Evolutionary conservation across 2,113 vertebrate species (phyloP), one percentile per base, ranked within the genome.

Genomic region (Electrona antarctica): DNA sequence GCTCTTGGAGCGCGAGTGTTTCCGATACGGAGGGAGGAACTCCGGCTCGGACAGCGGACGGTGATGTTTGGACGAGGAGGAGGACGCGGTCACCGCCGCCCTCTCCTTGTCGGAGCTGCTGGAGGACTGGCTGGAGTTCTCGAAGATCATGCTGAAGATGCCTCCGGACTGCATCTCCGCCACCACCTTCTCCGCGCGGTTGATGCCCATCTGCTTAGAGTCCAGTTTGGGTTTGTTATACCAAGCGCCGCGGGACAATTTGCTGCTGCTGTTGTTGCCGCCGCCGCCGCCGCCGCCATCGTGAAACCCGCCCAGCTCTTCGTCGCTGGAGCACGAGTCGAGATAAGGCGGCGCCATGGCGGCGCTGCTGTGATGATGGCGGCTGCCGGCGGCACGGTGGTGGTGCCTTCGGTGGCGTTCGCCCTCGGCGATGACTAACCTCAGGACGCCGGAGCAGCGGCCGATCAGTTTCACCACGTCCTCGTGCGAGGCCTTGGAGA

Each of bases 391-490:
- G 33, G 33, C 33, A 41, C 33, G 88, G 57, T 89, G 88, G 66
- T 90, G 80, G 62, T 89, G 90, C 7, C 88, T 74, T 13, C 79
- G 74, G 21, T 83, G 95, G 41, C 90, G 89, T 8, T 87, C 74
- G 3, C 92, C 93, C 82, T 97, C 96, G 0, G 93, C 92, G 1
- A 98, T 91, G 54, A 97, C 94, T 86, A 99, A 93, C 71, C 92
- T 96, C 64, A 99, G 80, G 60, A 98, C 94, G 0, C 97, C 98
- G 0, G 97, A 92, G 86, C 98, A 99, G 29, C 96, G 95, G 58
- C 98, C 98, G 1, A 99, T 96, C 13, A 99, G 85, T 71, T 99
- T 98, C 60, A 99, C 97, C 3, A 99, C 98, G n/a, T 99, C 98
- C 83, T 99, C 98, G 0, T 98, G 97, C 1, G 96, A 98, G 0